phyloP scores from a whole-genome alignment of 2,113 vertebrate species.

The Cololabis saira region DNA sequence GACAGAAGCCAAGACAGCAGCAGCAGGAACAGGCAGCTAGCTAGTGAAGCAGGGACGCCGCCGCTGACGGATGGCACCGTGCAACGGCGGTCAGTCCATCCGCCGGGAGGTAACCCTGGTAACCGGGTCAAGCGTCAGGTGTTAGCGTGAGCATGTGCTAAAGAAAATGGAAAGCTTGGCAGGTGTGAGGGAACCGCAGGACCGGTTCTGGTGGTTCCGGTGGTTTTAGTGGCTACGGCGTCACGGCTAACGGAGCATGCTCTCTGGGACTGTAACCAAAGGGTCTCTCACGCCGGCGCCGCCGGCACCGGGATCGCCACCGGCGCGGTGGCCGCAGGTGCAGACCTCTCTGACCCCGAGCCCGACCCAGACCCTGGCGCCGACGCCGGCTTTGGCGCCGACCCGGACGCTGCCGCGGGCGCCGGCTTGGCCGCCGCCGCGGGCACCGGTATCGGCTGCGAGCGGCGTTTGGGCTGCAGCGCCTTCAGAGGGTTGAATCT shows the following conservation, averaged over 20 bases:
- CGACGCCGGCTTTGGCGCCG: no score
- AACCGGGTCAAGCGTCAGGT: no score
- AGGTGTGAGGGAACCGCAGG: background rate
- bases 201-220: background rate
- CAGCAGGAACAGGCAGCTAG: conserved; percentile 36
- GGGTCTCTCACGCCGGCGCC: conserved; percentile 78
- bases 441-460: conserved; percentile 79
- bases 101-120: conserved; percentile 10
- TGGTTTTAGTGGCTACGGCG: conserved; percentile 58
- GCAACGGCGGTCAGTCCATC: conserved; percentile 16
- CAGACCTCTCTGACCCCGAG: conserved; percentile 22
- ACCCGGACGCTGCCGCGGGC: no score
- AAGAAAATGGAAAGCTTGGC: background rate
- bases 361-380: no score
- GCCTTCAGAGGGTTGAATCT: conserved; percentile 86
- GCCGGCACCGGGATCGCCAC: conserved; percentile 60
- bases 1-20: conserved; percentile 45
- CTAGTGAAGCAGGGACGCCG: conserved; percentile 50
- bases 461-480: conserved; percentile 82
- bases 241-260: conserved; percentile 60
- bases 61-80: conserved; percentile 12
- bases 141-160: no score
- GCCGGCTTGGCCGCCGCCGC: conserved; percentile 55
- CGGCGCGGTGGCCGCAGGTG: conserved; percentile 25
- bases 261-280: conserved; percentile 57